These are phyloP conservation scores for Phalacrocorax carbo DNA, from an alignment of 2,113 vertebrate genomes.

Conservation along the genomic window DNA sequence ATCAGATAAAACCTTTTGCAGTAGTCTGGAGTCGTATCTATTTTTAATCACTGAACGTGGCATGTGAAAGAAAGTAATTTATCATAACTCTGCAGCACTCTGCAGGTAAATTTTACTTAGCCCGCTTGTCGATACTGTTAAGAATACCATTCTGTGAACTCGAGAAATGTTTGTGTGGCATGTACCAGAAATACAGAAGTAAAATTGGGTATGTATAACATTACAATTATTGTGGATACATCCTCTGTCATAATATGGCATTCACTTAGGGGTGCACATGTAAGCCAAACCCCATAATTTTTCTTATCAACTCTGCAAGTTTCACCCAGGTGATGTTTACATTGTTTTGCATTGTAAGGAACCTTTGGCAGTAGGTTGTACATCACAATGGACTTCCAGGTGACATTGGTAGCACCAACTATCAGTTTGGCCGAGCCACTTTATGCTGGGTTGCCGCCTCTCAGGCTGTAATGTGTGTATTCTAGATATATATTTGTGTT, in stretches of 20 bases:
- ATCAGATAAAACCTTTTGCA: background rate
- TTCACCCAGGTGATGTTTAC: background rate
- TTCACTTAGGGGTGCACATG: background rate
- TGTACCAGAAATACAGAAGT: background rate
- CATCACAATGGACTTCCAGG: background rate
- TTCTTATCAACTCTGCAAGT: background rate
- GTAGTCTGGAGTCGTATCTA: rapidly evolving
- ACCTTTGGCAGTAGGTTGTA: background rate
- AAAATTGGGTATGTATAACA: background rate
- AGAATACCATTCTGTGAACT: background rate
- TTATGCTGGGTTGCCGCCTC: background rate
- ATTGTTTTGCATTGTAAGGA: background rate
- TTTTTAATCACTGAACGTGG: background rate
- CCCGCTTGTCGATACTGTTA: background rate
- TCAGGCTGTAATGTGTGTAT: background rate
- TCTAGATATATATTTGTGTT: background rate
- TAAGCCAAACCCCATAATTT: background rate
- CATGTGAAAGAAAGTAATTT: background rate
- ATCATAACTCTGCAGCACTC: background rate
- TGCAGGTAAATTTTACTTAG: background rate
- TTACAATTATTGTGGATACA: background rate
- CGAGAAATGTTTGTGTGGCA: background rate
- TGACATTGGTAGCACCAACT: background rate
- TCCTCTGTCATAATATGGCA: background rate
- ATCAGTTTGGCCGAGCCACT: background rate